Evolutionary conservation across 1,140 invertebrate species (phyloP).

Genomic region (Sarcophaga bullata): DNA sequence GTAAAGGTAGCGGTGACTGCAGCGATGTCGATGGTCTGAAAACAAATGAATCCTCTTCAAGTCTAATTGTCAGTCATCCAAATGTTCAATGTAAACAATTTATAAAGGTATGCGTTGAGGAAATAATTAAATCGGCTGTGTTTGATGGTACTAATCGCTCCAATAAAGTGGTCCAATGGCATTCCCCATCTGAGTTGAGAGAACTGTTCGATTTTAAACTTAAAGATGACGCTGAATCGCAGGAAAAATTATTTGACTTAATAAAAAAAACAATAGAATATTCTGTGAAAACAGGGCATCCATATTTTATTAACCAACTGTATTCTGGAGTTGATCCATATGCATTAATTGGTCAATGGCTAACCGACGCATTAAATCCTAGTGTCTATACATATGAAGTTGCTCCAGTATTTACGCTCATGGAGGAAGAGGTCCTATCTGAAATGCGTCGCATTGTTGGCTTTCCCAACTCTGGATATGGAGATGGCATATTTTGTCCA

Average conservation of each 20-base stretch:
- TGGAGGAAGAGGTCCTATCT: slow-evolving; percentile 82
- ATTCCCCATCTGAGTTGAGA: slow-evolving; percentile 74
- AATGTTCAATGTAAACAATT: slow-evolving; percentile 75
- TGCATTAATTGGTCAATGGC: slow-evolving; percentile 84
- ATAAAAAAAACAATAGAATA: slow-evolving; percentile 77
- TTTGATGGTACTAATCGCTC: slow-evolving; percentile 77
- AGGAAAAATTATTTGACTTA: slow-evolving; percentile 75
- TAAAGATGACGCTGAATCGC: slow-evolving; percentile 69
- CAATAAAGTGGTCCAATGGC: slow-evolving; percentile 80
- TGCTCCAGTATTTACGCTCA: slow-evolving; percentile 87
- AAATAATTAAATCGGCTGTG: slow-evolving; percentile 78
- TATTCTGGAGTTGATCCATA: slow-evolving; percentile 89
- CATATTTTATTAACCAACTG: slow-evolving; percentile 87
- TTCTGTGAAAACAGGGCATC: slow-evolving; percentile 89
- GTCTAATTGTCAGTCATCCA: slow-evolving; percentile 52
- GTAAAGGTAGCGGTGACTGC: neutral
- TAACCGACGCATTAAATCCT: slow-evolving; percentile 86
- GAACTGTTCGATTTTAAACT: slow-evolving; percentile 75
- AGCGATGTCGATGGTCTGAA: neutral
- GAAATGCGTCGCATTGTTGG: slow-evolving; percentile 90
- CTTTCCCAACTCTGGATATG: slow-evolving; percentile 74
- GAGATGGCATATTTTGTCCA: slow-evolving; percentile 93
- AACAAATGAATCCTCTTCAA: neutral
- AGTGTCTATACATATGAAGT: slow-evolving; percentile 93
- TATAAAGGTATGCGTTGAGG: slow-evolving; percentile 74